Evolutionary conservation across 2,113 vertebrate species (phyloP), one percentile per base, ranked within the genome.

Genomic region (Aplodontia rufa): DNA sequence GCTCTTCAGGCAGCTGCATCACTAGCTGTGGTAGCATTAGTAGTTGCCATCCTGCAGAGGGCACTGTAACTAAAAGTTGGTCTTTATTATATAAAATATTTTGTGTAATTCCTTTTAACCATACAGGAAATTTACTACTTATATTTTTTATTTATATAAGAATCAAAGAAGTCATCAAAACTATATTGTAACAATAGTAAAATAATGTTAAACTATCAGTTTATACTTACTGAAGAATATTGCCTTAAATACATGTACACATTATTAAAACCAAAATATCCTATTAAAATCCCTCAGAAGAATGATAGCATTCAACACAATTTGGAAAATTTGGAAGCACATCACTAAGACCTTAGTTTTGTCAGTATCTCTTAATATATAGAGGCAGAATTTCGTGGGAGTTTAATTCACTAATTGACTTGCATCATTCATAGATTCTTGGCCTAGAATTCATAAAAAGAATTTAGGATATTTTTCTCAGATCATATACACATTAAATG

Each of bases 1-100:
- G 45, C 42, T 91, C 1, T 51, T 96, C 40, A 49, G n/a, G 42
- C 87, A 47, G 37, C 66, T 19, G 37, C 22, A 30, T 85, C 51
- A 53, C 80, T 47, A 55, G 49, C 81, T 68, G 4, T 78, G 69
- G 24, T 60, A 42, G 32, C n/a, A 66, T 47, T 82, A 66, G 12
- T 68, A 87, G 24, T 32, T 93, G 49, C 68, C 30, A 37, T 45
- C 78, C 93, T 95, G 81, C 72, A 96, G 96, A 83, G 97, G 95
- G 87, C 91, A 86, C 90, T 93, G 47, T 76, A 69, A 76, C 47
- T 86, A 79, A 94, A 80, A 91, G 24, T 62, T 82, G 89, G 24
- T 83, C 45, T 64, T 66, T 47, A 45, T 64, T n/a, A 62, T 0
- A 22, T 93, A 69, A 95, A 91, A 30, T 45, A 28, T 58, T 93